These are phyloP conservation scores for Heliocidaris tuberculata DNA, from an alignment of 35 echinoderm and acorn worm species.

Conservation along the genomic window DNA sequence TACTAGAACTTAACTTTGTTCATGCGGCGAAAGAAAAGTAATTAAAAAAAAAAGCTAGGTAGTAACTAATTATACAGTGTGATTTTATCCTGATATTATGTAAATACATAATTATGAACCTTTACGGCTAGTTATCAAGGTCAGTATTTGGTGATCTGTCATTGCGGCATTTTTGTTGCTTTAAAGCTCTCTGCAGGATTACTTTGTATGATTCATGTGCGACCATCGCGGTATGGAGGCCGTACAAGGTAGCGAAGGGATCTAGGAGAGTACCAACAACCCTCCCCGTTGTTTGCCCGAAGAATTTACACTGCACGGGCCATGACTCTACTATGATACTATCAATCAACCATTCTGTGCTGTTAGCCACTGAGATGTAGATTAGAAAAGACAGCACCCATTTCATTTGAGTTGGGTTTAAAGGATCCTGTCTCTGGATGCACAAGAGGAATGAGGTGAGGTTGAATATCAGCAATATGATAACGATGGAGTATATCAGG, in stretches of 20 bases:
- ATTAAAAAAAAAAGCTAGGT: too few relatives aligned
- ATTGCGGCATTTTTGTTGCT: neutral
- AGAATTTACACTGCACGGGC: neutral
- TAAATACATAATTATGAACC: too few relatives aligned
- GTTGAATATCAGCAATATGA: neutral
- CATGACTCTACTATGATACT: neutral
- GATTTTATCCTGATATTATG: too few relatives aligned
- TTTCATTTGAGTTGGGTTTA: neutral
- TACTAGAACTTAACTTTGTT: too few relatives aligned
- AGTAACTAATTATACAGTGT: too few relatives aligned
- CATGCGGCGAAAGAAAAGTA: too few relatives aligned
- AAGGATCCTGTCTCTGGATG: slow-evolving; percentile 7
- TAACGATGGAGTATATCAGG: slow-evolving; percentile 6
- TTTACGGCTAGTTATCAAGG: too few relatives aligned
- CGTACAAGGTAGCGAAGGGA: slow-evolving; percentile 4
- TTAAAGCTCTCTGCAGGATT: neutral
- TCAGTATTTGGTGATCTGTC: neutral
- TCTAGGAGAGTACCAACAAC: neutral
- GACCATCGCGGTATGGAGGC: slow-evolving; percentile 30
- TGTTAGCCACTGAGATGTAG: neutral
- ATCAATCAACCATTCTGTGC: slow-evolving; percentile 21
- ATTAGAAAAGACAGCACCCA: neutral
- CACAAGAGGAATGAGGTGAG: neutral
- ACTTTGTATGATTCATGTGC: slow-evolving; percentile 28
- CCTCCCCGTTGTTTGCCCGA: neutral